Base-by-base conservation (phyloP, 1,140 invertebrate species). In the Cydia splendana region DNA sequence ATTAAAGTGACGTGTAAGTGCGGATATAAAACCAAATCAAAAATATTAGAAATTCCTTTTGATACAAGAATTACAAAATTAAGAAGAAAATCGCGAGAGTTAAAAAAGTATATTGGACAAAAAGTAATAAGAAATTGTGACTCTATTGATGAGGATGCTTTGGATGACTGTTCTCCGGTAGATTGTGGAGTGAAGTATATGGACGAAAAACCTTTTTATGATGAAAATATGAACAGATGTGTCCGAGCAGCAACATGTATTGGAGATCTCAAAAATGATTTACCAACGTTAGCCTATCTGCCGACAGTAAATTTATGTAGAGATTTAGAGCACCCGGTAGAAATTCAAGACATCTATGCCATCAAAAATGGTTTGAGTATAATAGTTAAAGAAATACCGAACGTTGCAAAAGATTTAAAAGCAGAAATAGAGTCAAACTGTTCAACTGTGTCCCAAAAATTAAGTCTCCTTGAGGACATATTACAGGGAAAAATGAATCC, bases 391-490 rank as follows among this genome's bases (percentile, higher is more conserved):
- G 76, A 82, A 30, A 13, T 77, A 28, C 51, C 77, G 48, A 76
- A 76, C 20, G 28, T 73, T n/a, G 12, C 77, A 28, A n/a, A 3
- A 9, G 62, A 84, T 10, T 77, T 24, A 83, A 82, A 34, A 65
- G 65, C 89, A 3, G 76, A 85, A 73, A 30, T 90, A 6, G 81
- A 80, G 67, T 87, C 87, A 5, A 90, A 92, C 71, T 87, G 86
- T 75, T 83, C 89, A 4, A 91, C 90, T 2, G 87, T 92, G 80
- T 92, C 91, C 12, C 85, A 92, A 79, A 88, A 91, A 77, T 42
- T 92, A n/a, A 75, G 80, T 7, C 79, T 91, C 18, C 51, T 92
- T 48, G 80, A 77, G 75, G 90, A 92, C 81, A 75, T 92, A 15
- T 80, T 90, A 65, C 81, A 77, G 76, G 89, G 91, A 1, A 91